Evolutionary conservation across 2,113 vertebrate genomes (phyloP).

Genomic region (Procavia capensis): DNA sequence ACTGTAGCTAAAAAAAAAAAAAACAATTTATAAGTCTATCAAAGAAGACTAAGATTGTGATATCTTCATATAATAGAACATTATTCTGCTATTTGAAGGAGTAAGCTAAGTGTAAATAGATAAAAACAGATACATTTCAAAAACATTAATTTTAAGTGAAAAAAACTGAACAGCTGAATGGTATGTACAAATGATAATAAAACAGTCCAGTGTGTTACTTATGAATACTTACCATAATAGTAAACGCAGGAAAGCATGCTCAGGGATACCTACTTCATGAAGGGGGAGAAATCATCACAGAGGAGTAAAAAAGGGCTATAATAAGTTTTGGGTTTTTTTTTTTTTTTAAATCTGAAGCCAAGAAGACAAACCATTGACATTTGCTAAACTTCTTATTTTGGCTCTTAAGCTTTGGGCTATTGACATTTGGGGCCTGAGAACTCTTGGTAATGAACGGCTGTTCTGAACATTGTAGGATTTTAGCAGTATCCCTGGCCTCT

Average conservation of each 20-base stretch:
- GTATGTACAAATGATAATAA: not conserved
- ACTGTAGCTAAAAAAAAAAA: not conserved
- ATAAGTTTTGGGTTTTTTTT: not conserved
- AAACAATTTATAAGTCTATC: not conserved
- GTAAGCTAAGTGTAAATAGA: not conserved
- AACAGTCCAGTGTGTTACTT: not conserved
- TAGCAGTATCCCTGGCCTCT: not conserved
- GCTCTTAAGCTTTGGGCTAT: not conserved
- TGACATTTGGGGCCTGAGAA: not conserved
- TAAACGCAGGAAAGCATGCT: not conserved
- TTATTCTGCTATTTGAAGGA: not conserved
- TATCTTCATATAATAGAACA: not conserved
- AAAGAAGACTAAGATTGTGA: not conserved
- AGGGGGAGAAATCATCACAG: not conserved
- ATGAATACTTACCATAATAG: not conserved
- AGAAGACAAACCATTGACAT: not conserved
- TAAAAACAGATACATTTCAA: not conserved
- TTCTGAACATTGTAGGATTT: no score
- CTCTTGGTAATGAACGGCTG: not conserved
- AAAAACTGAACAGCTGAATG: not conserved
- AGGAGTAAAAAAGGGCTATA: not conserved
- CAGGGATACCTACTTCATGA: not conserved
- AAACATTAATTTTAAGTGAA: slow-evolving; percentile 24
- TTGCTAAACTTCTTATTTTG: not conserved
- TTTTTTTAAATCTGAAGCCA: not conserved